A percentile compares a stretch with the other conserved stretches of the same genome.
These are phyloP conservation scores for Nasonia vitripennis DNA, from an alignment of 1,140 invertebrate genomes.

Conservation along the genomic window DNA sequence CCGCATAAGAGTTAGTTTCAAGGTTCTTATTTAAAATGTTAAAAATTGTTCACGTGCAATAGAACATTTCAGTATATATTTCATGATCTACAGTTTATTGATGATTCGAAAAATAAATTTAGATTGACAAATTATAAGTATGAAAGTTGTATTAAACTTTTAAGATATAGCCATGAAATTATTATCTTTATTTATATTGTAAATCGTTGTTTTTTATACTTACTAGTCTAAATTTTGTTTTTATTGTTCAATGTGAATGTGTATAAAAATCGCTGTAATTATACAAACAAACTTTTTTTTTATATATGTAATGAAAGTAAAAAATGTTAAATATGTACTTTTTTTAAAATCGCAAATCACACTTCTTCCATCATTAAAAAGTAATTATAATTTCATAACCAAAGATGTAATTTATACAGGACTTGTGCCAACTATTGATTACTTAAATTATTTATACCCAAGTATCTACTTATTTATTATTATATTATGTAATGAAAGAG, in stretches of 20 bases:
- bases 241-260: background rate
- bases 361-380: constrained; percentile 4
- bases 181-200: background rate
- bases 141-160: background rate
- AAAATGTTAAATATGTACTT: background rate
- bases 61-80: background rate
- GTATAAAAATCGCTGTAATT: constrained; percentile 1
- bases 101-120: constrained; percentile 3
- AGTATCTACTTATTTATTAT: background rate
- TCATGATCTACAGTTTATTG: background rate
- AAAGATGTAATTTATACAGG: constrained; percentile 40
- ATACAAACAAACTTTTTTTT: background rate
- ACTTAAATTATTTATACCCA: background rate
- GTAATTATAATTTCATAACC: constrained; percentile 15
- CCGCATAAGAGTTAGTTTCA: background rate
- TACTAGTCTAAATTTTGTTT: background rate
- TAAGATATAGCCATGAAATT: background rate
- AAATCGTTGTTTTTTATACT: background rate
- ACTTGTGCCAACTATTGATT: constrained; percentile 35
- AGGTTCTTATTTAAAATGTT: background rate
- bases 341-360: background rate
- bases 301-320: constrained; percentile 1
- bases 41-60: no score
- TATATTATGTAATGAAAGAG: background rate
- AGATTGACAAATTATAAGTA: background rate